phyloP scores from a whole-genome alignment of 2,113 vertebrate genomes.

The Epinephelus fuscoguttatus region DNA sequence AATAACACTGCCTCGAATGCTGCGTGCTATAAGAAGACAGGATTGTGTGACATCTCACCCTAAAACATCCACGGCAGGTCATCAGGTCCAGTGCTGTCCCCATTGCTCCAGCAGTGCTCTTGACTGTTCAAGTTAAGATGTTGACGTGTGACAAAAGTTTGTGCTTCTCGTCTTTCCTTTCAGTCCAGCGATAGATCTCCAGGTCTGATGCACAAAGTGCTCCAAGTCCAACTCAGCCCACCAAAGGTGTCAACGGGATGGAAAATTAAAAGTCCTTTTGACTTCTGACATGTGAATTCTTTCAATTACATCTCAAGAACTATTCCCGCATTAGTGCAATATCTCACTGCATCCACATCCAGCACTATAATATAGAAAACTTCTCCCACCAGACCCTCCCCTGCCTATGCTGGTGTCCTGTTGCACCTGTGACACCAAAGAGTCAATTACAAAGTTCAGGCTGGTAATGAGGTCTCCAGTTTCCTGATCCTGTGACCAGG shows the following conservation, averaged over 20 bases:
- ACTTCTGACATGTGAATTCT: neutral
- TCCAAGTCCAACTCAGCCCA: neutral
- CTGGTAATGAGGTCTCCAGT: constrained; percentile 78
- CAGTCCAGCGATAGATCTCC: constrained; percentile 1
- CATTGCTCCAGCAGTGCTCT: constrained; percentile 41
- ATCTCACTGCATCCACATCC: neutral
- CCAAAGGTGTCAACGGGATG: neutral
- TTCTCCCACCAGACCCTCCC: constrained; percentile 13
- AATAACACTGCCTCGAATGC: neutral
- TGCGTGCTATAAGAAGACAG: constrained; percentile 23
- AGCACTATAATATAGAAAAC: neutral
- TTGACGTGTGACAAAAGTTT: neutral
- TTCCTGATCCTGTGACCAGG: constrained; percentile 66
- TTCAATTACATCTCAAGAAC: neutral
- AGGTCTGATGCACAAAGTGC: constrained; percentile 2
- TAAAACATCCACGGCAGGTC: constrained; percentile 77
- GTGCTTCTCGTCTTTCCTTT: constrained; percentile 20
- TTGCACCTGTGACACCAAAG: constrained; percentile 70
- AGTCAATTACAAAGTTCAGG: constrained; percentile 73
- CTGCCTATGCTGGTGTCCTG: constrained; percentile 45
- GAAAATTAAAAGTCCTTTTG: neutral
- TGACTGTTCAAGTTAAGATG: no score
- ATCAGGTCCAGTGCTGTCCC: constrained; percentile 69
- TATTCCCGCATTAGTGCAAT: neutral
- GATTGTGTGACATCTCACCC: constrained; percentile 79